These are phyloP conservation scores for Rhopalosiphum padi DNA, from an alignment of 1,140 invertebrate species.

Conservation along the genomic window DNA sequence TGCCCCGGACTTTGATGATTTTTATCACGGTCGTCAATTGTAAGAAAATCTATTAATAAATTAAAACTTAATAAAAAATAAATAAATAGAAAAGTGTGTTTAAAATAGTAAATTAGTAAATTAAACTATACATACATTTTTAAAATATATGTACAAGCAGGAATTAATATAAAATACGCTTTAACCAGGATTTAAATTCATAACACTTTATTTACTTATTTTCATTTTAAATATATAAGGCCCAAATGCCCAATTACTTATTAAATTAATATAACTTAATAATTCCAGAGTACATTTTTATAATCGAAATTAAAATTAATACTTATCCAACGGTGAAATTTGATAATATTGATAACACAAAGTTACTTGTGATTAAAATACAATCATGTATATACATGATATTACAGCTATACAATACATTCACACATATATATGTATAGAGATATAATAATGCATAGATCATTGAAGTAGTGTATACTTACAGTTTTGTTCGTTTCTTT, in stretches of 20 bases:
- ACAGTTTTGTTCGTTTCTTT: neutral
- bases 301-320: neutral
- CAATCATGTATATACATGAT: neutral
- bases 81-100: too few relatives aligned
- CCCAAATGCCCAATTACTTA: neutral
- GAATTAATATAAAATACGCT: neutral
- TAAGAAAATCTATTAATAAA: too few relatives aligned
- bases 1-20: too few relatives aligned
- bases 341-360: conserved; percentile 5
- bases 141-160: too few relatives aligned
- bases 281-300: neutral
- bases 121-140: too few relatives aligned
- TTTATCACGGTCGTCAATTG: too few relatives aligned
- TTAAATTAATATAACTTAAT: neutral
- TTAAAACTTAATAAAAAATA: too few relatives aligned
- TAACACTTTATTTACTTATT: neutral
- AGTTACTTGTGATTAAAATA: neutral
- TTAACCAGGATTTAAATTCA: neutral
- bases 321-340: neutral
- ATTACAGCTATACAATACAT: neutral
- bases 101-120: too few relatives aligned
- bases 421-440: neutral
- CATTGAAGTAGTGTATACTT: neutral
- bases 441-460: neutral
- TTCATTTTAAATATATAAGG: neutral